A percentile compares a stretch with the other conserved stretches of the same genome.
These are phyloP conservation scores for Rhynchophorus ferrugineus DNA, from an alignment of 1,140 invertebrate species.

Conservation along the genomic window DNA sequence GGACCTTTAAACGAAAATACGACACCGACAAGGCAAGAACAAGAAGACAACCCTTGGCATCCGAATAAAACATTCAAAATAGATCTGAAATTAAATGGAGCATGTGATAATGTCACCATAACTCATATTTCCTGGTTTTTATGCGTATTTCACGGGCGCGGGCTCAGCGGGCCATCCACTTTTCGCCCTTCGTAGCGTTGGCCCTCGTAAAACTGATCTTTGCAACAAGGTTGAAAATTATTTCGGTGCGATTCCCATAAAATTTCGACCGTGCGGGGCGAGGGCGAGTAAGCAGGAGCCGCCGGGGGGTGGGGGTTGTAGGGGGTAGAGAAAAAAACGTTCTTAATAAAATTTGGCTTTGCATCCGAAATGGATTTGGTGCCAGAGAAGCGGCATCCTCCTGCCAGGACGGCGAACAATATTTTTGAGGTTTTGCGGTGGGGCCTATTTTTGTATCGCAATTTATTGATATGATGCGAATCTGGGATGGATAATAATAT, in stretches of 20 bases:
- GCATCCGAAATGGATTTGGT: conserved; percentile 16
- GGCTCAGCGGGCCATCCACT: conserved; percentile 22
- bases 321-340: conserved; percentile 13
- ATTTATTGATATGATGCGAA: neutral
- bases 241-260: conserved; percentile 19
- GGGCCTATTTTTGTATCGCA: neutral
- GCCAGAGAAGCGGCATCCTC: neutral
- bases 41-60: conserved; percentile 14
- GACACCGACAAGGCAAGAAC: conserved; percentile 11
- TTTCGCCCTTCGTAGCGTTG: conserved; percentile 19
- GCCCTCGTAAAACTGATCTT: conserved; percentile 21
- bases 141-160: conserved; percentile 20
- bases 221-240: conserved; percentile 26
- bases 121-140: conserved; percentile 35
- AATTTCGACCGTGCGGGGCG: conserved; percentile 2
- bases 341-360: conserved; percentile 23
- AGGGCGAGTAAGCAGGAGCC: too few relatives aligned
- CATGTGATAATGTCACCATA: conserved; percentile 37
- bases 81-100: conserved; percentile 38
- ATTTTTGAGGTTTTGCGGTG: neutral
- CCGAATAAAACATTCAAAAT: conserved; percentile 34
- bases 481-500: too few relatives aligned
- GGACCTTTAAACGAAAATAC: too few relatives aligned
- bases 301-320: too few relatives aligned
- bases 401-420: neutral